Evolutionary conservation across 2,888 invertebrate species (phyloP).

Genomic region (Nudaria mundana): DNA sequence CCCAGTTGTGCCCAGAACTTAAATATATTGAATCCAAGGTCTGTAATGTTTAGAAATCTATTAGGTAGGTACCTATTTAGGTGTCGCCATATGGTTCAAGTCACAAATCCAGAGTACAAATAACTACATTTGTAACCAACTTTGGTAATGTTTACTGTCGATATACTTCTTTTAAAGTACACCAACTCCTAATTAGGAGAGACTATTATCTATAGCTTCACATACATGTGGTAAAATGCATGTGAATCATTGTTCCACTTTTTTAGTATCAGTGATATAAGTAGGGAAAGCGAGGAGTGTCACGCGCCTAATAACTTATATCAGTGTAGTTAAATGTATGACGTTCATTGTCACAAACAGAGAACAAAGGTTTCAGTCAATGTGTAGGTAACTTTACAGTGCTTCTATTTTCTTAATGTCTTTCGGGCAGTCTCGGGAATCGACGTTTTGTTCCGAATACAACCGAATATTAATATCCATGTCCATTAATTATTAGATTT

Average conservation of each 20-base stretch:
- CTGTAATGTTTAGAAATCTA: too few relatives aligned
- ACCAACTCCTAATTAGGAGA: constrained; percentile 11
- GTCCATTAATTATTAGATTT: too few relatives aligned
- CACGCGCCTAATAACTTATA: background rate
- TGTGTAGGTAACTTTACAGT: too few relatives aligned
- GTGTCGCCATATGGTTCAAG: background rate
- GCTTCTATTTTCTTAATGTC: too few relatives aligned
- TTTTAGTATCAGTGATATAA: background rate
- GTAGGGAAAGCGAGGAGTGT: background rate
- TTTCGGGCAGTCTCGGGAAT: too few relatives aligned
- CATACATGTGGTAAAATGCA: constrained; percentile 11
- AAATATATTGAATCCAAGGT: too few relatives aligned
- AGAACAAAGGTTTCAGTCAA: background rate
- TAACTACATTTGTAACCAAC: background rate
- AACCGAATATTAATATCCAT: too few relatives aligned
- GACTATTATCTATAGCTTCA: constrained; percentile 9
- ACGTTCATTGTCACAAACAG: background rate
- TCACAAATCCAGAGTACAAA: background rate
- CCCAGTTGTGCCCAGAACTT: too few relatives aligned
- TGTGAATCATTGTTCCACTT: constrained; percentile 15
- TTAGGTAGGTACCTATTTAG: too few relatives aligned
- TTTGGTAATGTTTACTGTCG: constrained; percentile 5
- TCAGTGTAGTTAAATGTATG: too few relatives aligned
- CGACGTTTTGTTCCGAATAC: too few relatives aligned
- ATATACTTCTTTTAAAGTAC: constrained; percentile 1